Conservation (phyloP, 2,797 vertebrate species). For the Acipenser ruthenus region DNA sequence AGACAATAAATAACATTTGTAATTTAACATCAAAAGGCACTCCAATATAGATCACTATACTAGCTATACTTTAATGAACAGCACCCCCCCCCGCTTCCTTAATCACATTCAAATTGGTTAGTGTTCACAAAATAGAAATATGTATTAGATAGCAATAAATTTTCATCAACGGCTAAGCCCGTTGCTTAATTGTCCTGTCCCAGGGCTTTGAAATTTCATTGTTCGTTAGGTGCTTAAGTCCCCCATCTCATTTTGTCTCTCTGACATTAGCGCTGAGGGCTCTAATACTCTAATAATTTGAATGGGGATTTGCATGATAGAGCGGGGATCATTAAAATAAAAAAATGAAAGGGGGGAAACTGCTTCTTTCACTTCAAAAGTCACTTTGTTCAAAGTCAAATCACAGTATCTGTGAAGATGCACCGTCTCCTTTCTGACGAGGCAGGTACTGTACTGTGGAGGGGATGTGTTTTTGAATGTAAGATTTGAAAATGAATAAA, state of each 20-base stretch:
- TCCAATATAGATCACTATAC: constrained; percentile 69
- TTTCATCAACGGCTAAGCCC: constrained; percentile 99
- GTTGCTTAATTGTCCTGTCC: constrained; percentile 99
- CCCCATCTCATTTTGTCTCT: constrained; percentile 99
- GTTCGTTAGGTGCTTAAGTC: constrained; percentile 99
- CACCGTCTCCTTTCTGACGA: constrained; percentile 43
- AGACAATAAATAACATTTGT: constrained; percentile 72
- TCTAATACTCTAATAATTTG: constrained; percentile 99
- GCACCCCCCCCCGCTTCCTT: constrained; percentile 71
- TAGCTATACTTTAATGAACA: constrained; percentile 72
- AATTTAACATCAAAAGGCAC: constrained; percentile 80
- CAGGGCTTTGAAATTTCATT: constrained; percentile 99
- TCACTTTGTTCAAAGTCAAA: constrained; percentile 99
- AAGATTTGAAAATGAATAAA: no score
- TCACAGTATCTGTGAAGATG: constrained; percentile 77
- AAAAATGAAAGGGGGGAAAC: constrained; percentile 70
- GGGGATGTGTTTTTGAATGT: no score
- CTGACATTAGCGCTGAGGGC: constrained; percentile 99
- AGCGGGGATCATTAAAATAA: constrained; percentile 99
- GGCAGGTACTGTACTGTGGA: no score
- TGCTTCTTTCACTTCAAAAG: constrained; percentile 94
- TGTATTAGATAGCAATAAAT: constrained; percentile 99
- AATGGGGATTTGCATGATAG: constrained; percentile 99
- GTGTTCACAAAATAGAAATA: constrained; percentile 99
- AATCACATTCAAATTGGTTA: constrained; percentile 99